phyloP scores from a whole-genome alignment of 2,888 invertebrate genomes.

The Microctonus hyperodae region DNA sequence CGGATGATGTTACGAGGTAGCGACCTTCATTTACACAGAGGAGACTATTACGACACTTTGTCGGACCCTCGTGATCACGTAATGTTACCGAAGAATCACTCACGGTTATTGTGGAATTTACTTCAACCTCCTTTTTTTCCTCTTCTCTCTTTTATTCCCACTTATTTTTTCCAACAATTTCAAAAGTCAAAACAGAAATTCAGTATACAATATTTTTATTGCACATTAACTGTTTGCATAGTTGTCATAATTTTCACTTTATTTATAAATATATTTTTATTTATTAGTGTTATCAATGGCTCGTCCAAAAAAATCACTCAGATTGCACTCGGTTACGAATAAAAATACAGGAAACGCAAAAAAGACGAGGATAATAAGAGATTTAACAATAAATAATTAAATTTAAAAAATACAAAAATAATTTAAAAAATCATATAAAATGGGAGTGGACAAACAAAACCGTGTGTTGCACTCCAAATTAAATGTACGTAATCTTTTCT shows the following conservation, averaged over 20 bases:
- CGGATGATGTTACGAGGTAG: conserved; percentile 26
- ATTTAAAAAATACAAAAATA: neutral
- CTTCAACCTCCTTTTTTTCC: conserved; percentile 7
- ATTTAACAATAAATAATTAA: neutral
- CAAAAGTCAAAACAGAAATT: neutral
- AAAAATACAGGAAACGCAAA: neutral
- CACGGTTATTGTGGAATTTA: conserved; percentile 27
- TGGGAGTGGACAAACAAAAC: neutral
- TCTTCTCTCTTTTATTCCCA: neutral
- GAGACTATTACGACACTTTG: conserved; percentile 28
- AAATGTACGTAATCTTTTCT: neutral
- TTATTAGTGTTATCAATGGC: neutral
- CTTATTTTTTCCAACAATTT: neutral
- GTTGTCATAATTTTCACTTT: neutral
- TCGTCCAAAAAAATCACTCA: neutral
- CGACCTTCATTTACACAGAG: conserved; percentile 28
- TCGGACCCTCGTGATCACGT: conserved; percentile 31
- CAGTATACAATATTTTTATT: neutral
- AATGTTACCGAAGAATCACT: conserved; percentile 28
- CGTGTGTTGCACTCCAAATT: neutral
- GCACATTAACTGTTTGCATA: neutral
- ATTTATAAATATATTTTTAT: neutral
- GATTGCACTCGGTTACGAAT: neutral
- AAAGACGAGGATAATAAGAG: neutral
- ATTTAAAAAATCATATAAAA: neutral